Conservation (phyloP, 92 coral and sea anemone species). For the Phenganax marumi region DNA sequence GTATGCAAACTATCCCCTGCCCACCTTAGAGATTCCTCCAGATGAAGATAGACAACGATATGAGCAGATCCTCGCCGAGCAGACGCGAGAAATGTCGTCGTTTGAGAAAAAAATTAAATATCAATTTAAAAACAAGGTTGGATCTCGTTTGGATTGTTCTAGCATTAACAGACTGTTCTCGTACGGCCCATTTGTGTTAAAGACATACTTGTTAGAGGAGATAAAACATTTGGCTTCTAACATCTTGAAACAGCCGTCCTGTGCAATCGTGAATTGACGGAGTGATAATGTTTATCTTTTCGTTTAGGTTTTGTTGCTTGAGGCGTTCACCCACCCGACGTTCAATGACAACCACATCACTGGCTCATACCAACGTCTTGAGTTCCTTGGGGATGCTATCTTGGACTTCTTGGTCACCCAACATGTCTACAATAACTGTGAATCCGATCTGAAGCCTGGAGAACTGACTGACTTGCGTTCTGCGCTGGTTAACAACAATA, state of each 20-base stretch:
- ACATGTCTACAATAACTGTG: conserved; percentile 72
- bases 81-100: conserved; percentile 43
- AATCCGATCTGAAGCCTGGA: conserved; percentile 68
- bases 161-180: neutral
- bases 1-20: conserved; percentile 23
- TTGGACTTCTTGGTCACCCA: conserved; percentile 92
- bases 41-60: neutral
- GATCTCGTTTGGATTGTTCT: neutral
- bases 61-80: neutral
- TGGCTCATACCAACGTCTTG: conserved; percentile 87
- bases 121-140: conserved; percentile 64
- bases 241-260: too few species aligned
- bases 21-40: conserved; percentile 39
- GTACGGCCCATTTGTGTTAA: too few species aligned
- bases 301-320: conserved; percentile 49
- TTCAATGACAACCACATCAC: conserved; percentile 72
- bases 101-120: conserved; percentile 70
- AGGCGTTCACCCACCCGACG: conserved; percentile 92
- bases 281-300: neutral
- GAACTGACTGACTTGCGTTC: conserved; percentile 85
- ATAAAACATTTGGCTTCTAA: too few species aligned
- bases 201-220: too few species aligned
- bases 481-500: conserved; percentile 94
- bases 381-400: conserved; percentile 93
- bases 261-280: too few species aligned